Conservation (phyloP, 2,113 vertebrate species). For the Hippocampus abdominalis region DNA sequence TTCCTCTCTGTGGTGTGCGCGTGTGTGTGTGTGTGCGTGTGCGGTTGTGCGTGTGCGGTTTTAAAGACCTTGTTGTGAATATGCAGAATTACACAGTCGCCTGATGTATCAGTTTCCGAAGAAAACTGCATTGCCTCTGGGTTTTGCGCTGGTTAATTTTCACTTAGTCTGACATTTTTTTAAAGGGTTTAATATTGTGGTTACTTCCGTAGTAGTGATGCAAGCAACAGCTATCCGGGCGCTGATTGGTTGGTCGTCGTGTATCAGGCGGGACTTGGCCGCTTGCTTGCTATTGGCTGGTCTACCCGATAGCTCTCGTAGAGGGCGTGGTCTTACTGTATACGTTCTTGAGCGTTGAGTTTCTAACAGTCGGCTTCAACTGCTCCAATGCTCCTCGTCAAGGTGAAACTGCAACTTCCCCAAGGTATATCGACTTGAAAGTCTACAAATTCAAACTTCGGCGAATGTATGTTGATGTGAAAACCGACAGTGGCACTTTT, state of each 20-base stretch:
- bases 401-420: not conserved
- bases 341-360: conserved; percentile 19
- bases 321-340: conserved; percentile 56
- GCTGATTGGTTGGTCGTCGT: conserved; percentile 46
- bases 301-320: not conserved
- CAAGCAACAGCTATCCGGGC: conserved; percentile 2
- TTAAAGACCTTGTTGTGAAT: conserved; percentile 12
- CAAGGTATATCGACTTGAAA: not conserved
- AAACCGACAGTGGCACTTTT: not conserved
- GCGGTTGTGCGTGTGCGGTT: not conserved
- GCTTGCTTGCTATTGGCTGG: conserved; percentile 30
- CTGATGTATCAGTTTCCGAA: not conserved
- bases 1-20: conserved; percentile 3
- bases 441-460: not conserved
- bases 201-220: not conserved
- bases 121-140: not conserved
- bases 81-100: conserved; percentile 5
- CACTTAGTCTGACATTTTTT: no score
- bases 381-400: not conserved
- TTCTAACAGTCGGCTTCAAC: not conserved
- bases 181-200: no score
- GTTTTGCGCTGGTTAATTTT: not conserved
- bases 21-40: not conserved
- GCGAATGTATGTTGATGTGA: not conserved
- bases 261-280: not conserved